Evolutionary conservation across 1,140 invertebrate species (phyloP).

Genomic region (Polyergus mexicanus): DNA sequence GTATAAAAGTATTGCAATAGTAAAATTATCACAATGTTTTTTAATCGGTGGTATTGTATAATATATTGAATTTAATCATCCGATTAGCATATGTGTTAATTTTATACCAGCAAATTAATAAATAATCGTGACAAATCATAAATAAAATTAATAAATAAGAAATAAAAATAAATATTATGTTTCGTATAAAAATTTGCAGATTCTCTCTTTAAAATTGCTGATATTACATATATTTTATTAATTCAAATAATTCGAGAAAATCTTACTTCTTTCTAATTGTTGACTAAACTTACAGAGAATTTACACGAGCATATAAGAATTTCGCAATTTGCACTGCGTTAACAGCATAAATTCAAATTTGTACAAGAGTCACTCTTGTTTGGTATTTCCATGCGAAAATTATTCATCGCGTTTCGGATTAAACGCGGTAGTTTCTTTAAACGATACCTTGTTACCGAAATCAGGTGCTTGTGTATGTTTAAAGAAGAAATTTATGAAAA

Average conservation of each 20-base stretch:
- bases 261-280: neutral
- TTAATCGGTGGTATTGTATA: neutral
- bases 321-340: conserved; percentile 20
- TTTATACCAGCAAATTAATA: neutral
- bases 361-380: neutral
- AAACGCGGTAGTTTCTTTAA: neutral
- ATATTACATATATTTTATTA: neutral
- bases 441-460: neutral
- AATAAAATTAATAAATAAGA: no score
- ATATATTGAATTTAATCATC: neutral
- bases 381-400: conserved; percentile 3
- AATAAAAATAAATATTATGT: neutral
- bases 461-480: neutral
- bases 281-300: neutral
- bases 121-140: neutral
- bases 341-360: conserved; percentile 46
- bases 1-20: neutral
- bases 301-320: neutral
- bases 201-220: neutral
- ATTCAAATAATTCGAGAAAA: neutral
- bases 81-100: neutral
- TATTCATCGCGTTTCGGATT: conserved; percentile 7
- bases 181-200: neutral
- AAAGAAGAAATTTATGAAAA: neutral
- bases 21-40: neutral